Evolutionary conservation across 1,140 invertebrate species (phyloP), one percentile per base, ranked within the genome.

Genomic region (Drosophila tristis): DNA sequence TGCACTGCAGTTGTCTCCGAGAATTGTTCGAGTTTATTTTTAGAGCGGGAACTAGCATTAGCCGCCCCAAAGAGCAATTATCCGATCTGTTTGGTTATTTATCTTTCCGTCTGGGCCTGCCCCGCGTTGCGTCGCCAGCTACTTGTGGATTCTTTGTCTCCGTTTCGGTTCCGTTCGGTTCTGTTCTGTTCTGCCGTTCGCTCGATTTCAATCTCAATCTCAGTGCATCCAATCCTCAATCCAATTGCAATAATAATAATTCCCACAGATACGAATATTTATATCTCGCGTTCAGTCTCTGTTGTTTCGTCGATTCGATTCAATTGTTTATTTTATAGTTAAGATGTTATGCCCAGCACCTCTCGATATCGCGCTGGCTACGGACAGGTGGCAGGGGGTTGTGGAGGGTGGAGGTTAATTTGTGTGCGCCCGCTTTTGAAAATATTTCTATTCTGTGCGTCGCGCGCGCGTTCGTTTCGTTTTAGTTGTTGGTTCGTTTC

Each of bases 401-500:
- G 31, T 9, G 3, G 9, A 9, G 78, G 64, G 31, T 2, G 9
- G 39, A 4, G 78, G 64, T 80, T 86, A 80, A 85, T 86, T 66
- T 76, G 31, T 76, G 54, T 74, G 45, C 74, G 71, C 58, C 63
- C 62, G 50, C 62, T 57, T 73, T 61, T 47, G 11, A 35, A 31
- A 74, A 60, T 42, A 31, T 66, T 61, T 47, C 42, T 75, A 63
- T 65, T 80, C 45, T 81, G 44, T 66, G 74, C 75, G 60, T 29
- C 71, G 77, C 84, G 85, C 76, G 86, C 84, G 84, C 84, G 84
- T 87, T 87, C 84, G 84, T 87, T 87, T 87, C 84, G 84, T 87
- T 87, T 87, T 58, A 67, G 79, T 89, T 87, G 79, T 87, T 87
- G 84, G 84, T 87, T 87, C 84, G 84, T 87, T 87, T 87, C 84